These are phyloP conservation scores for Vimba vimba DNA, from an alignment of 2,113 vertebrate species.

Conservation along the genomic window DNA sequence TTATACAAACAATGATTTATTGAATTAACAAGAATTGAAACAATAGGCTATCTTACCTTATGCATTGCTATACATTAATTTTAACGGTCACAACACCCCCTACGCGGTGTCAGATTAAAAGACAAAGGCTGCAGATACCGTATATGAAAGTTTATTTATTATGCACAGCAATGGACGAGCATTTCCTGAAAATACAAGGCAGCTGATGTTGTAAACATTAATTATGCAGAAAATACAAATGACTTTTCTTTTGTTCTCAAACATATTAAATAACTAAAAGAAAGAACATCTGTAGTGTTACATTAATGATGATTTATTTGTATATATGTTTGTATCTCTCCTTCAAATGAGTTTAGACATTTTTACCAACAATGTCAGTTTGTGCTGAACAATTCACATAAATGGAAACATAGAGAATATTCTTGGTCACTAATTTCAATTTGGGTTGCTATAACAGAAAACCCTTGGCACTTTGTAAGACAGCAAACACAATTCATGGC, in stretches of 20 bases:
- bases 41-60: not conserved
- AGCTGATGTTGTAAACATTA: conserved; percentile 20
- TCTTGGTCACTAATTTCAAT: not conserved
- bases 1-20: too few species aligned
- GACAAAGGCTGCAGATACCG: not conserved
- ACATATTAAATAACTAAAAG: not conserved
- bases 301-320: not conserved
- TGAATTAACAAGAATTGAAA: not conserved
- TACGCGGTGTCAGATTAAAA: not conserved
- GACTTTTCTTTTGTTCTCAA: not conserved
- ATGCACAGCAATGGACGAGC: not conserved
- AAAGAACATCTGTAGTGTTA: not conserved
- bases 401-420: not conserved
- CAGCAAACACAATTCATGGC: not conserved
- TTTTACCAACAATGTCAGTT: not conserved
- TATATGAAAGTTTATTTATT: conserved; percentile 10
- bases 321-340: not conserved
- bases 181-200: conserved; percentile 14
- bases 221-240: not conserved
- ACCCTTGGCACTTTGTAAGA: conserved; percentile 2
- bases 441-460: not conserved
- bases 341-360: not conserved
- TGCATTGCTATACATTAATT: not conserved
- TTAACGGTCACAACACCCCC: not conserved
- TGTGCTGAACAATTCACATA: not conserved